Evolutionary conservation across 1,140 invertebrate species (phyloP), one percentile per base, ranked within the genome.

Genomic region (Himalopsyche phryganea): DNA sequence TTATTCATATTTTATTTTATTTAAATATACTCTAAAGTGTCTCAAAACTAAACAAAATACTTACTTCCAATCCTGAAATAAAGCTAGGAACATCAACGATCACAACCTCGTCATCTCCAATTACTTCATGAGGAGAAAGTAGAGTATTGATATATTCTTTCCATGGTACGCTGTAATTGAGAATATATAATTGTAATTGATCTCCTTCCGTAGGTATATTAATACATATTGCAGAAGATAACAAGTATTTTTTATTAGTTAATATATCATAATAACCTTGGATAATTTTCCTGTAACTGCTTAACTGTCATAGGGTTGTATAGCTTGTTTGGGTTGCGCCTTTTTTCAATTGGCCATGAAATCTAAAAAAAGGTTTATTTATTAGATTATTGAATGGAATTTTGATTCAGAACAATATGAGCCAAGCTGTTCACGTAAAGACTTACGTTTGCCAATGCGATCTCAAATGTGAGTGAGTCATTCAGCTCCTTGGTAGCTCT

Each of bases 391-490:
- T 35, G 33, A 7, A 7, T 35, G 6, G 33, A 35, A 7, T n/a
- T 7, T 35, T 7, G 6, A 35, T 35, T 35, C 6, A 7, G n/a
- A 35, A 35, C 33, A 35, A 7, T 35, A 7, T 35, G 33, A n/a
- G n/a, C 6, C 14, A 42, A 42, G 15, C 6, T 9, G 40, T 33
- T 15, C 28, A 6, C 2, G 15, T 54, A n/a, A n/a, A n/a, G n/a
- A 80, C 83, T 86, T 80, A 94, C 92, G 70, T 96, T 95, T n/a
- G 94, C 94, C 35, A 99, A 78, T 60, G 86, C 81, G 11, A 93
- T 93, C 80, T 99, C 96, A 67, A 98, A 98, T 13, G 90, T 76
- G 1, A 98, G 77, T 0, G 94, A 91, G 46, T 92, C 86, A 15
- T 79, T 81, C 36, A 98, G 80, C 67, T 97, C 91, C 6, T 77